These are phyloP conservation scores for Pristis pectinata DNA, from an alignment of 2,797 vertebrate species.

Conservation along the genomic window DNA sequence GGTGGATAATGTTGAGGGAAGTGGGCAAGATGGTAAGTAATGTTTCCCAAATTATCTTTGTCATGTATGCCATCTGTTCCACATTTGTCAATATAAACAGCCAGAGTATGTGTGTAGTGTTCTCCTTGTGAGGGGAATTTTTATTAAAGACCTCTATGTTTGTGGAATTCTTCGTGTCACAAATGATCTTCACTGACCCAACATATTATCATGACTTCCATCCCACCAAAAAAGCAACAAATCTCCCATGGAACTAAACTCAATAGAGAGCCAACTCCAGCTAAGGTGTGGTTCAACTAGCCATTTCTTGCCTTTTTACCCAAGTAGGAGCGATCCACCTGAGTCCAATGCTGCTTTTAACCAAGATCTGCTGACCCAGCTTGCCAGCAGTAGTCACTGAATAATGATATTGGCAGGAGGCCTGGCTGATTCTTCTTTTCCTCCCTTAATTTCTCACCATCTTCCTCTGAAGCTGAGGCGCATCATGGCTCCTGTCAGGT, in stretches of 20 bases:
- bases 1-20: constrained; percentile 62
- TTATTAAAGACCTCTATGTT: neutral
- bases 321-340: neutral
- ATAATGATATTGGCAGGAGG: neutral
- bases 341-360: neutral
- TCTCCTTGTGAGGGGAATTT: neutral
- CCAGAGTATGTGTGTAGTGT: neutral
- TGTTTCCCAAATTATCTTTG: neutral
- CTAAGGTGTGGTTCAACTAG: neutral
- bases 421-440: neutral
- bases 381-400: neutral
- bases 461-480: neutral
- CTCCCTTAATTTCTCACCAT: too few relatives aligned
- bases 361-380: neutral
- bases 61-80: neutral
- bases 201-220: neutral
- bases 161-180: neutral
- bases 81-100: neutral
- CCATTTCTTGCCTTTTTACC: neutral
- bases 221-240: neutral
- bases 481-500: neutral
- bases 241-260: neutral
- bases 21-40: constrained; percentile 71
- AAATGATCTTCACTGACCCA: neutral
- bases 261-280: neutral